phyloP scores from a whole-genome alignment of 2,888 invertebrate genomes.

The Eupeodes luniger region DNA sequence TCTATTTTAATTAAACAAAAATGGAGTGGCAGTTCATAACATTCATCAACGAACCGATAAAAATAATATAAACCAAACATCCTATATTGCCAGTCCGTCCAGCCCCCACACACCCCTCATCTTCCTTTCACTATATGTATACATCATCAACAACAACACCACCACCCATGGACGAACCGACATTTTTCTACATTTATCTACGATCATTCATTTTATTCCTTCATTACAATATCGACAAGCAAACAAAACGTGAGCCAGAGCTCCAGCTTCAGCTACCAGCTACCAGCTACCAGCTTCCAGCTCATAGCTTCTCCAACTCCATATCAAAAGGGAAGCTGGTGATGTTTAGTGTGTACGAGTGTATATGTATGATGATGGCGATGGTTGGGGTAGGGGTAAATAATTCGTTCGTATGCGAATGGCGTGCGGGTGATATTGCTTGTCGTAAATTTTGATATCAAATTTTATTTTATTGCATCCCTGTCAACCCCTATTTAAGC shows the following conservation, averaged over 20 bases:
- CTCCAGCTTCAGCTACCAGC: background rate
- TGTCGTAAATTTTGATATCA: conserved; percentile 79
- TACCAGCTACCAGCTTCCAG: background rate
- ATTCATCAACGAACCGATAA: conserved; percentile 31
- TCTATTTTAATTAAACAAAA: conserved; percentile 27
- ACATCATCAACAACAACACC: background rate
- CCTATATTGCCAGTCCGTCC: too few species aligned
- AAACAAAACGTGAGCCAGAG: conserved; percentile 37
- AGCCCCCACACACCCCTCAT: too few species aligned
- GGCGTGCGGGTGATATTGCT: conserved; percentile 84
- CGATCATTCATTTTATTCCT: conserved; percentile 44
- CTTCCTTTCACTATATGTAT: too few species aligned
- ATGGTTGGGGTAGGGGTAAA: conserved; percentile 41
- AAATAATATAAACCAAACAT: conserved; percentile 24
- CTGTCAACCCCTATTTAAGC: conserved; percentile 74
- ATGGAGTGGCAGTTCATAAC: conserved; percentile 21
- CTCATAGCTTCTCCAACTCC: too few species aligned
- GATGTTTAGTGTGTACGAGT: too few species aligned
- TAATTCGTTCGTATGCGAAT: conserved; percentile 84
- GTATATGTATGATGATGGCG: background rate
- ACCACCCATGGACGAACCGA: background rate
- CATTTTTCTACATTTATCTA: conserved; percentile 32
- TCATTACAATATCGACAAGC: conserved; percentile 40
- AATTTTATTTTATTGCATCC: conserved; percentile 78
- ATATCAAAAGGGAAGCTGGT: background rate